Evolutionary conservation across 2,888 invertebrate species (phyloP), one percentile per base, ranked within the genome.

Genomic region (Protophormia terraenovae): DNA sequence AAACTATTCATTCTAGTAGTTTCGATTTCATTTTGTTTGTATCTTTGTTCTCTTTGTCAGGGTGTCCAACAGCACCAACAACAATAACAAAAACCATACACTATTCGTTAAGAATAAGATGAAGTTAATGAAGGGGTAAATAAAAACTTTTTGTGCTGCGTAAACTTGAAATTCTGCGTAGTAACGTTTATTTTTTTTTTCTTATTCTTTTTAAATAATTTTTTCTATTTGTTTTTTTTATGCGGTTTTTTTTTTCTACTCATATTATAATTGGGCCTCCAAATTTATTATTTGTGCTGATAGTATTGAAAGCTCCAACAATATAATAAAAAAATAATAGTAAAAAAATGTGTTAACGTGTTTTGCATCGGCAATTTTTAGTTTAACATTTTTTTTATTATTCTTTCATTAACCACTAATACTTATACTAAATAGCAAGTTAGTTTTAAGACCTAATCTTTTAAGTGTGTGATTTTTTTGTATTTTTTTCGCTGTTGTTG

Each of bases 291-390:
- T 72, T 80, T 66, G 19, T 19, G 60, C 35, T 69, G 67, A 24
- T 64, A 12, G 16, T 72, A 32, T 73, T 67, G 32, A 4, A 12
- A 66, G 41, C n/a, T 24, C 58, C 14, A 53, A 32, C 24, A 19
- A 27, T 14, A 24, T 22, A 35, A 60, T 12, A 24, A 64, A 8
- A 22, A 22, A 41, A 35, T 12, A 6, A 10, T 8, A 62, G 19
- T 14, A 32, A 22, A 47, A 69, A 29, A 32, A 67, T 69, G 12
- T 71, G 35, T 50, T 66, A 83, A 88, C 88, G 88, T 88, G 89
- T 87, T 90, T 89, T 89, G 89, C 91, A 90, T 90, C 87, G 87
- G 86, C 88, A 89, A 89, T 89, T 85, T 87, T 83, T 76, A n/a
- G n/a, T n/a, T n/a, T n/a, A n/a, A 82, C 86, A 88, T 88, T 86